Conservation (phyloP, 2,888 invertebrate genomes). For the Rhaphigaster nebulosa region DNA sequence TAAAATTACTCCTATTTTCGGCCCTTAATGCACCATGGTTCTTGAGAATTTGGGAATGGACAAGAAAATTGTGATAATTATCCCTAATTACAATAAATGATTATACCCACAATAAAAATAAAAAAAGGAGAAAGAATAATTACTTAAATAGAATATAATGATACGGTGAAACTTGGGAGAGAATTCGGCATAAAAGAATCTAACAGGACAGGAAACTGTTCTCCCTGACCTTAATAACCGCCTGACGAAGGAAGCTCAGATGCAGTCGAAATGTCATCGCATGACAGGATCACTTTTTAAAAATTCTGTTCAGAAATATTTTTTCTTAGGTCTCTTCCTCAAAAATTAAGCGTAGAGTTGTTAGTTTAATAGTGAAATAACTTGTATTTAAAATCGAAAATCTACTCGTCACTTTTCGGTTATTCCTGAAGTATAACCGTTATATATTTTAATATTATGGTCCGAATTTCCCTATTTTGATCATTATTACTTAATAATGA, state of each 20-base stretch:
- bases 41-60: not conserved
- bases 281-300: not conserved
- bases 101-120: not conserved
- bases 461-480: not conserved
- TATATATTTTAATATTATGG: not conserved
- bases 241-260: not conserved
- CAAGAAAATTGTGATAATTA: slow-evolving; percentile 23
- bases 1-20: not conserved
- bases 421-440: no score
- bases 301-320: not conserved
- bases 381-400: not conserved
- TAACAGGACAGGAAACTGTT: slow-evolving; percentile 41
- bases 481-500: not conserved
- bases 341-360: not conserved
- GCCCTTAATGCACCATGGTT: not conserved
- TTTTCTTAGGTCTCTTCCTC: not conserved
- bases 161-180: not conserved
- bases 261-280: slow-evolving; percentile 25
- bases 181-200: slow-evolving; percentile 36
- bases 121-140: not conserved
- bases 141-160: slow-evolving; percentile 32
- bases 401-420: not conserved
- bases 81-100: slow-evolving; percentile 7
- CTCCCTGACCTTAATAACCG: slow-evolving; percentile 34
- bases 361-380: not conserved